Percentiles rank a stretch among this genome's conserved stretches.
phyloP scores from a whole-genome alignment of 2,888 invertebrate genomes.

The Mythimna albipuncta region DNA sequence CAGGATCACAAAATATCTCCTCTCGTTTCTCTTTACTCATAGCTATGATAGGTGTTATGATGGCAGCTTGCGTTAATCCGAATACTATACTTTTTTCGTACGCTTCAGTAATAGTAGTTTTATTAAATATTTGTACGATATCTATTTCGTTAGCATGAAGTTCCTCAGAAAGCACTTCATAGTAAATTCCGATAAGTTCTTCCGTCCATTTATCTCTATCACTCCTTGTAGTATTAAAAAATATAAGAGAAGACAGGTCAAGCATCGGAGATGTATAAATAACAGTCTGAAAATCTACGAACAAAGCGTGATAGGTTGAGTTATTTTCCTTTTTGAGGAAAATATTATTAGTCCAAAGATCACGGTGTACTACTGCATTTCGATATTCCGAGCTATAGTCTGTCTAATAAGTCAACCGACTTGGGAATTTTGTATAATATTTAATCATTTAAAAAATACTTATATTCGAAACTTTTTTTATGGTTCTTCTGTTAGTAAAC shows the following conservation, averaged over 20 bases:
- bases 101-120: slow-evolving; percentile 66
- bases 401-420: no score
- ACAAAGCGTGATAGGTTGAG: slow-evolving; percentile 83
- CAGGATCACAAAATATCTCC: slow-evolving; percentile 75
- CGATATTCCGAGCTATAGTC: slow-evolving; percentile 79
- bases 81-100: slow-evolving; percentile 80
- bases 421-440: no score
- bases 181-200: slow-evolving; percentile 89
- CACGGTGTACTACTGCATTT: slow-evolving; percentile 91
- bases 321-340: slow-evolving; percentile 83
- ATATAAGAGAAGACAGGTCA: slow-evolving; percentile 90
- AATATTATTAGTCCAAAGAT: slow-evolving; percentile 92
- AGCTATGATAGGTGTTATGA: slow-evolving; percentile 79
- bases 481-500: no score
- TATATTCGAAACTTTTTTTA: no score
- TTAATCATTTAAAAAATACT: no score
- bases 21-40: slow-evolving; percentile 74
- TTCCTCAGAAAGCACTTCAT: slow-evolving; percentile 82
- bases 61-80: slow-evolving; percentile 81
- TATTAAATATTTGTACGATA: slow-evolving; percentile 70
- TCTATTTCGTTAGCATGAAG: slow-evolving; percentile 76
- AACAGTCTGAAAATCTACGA: slow-evolving; percentile 93
- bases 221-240: slow-evolving; percentile 87
- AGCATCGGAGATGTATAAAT: slow-evolving; percentile 92
- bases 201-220: slow-evolving; percentile 83